A percentile compares a stretch with the other conserved stretches of the same genome.
These are phyloP conservation scores for Rhinophrynus dorsalis DNA, from an alignment of 2,797 vertebrate genomes.

Conservation along the genomic window DNA sequence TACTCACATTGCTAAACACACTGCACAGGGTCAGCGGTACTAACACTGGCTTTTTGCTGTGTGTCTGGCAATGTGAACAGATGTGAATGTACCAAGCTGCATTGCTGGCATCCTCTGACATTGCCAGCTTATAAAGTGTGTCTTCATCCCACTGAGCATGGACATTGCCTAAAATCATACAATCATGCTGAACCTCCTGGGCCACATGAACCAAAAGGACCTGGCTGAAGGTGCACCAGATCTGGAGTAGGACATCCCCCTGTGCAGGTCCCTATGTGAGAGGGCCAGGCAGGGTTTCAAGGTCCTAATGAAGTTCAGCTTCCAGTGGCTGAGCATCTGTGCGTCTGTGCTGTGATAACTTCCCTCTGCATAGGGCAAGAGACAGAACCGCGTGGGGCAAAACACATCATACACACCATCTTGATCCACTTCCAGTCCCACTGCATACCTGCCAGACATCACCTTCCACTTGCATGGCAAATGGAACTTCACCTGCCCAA, in stretches of 20 bases:
- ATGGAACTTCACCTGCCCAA: slow-evolving; percentile 82
- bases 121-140: too few relatives aligned
- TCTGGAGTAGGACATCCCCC: slow-evolving; percentile 86
- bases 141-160: slow-evolving; percentile 85
- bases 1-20: too few relatives aligned
- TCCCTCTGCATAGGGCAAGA: slow-evolving; percentile 77
- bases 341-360: slow-evolving; percentile 78
- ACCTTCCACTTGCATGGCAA: slow-evolving; percentile 65
- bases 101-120: too few relatives aligned
- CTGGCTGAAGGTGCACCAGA: slow-evolving; percentile 86
- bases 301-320: slow-evolving; percentile 85
- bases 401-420: slow-evolving; percentile 80
- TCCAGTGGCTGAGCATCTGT: slow-evolving; percentile 88
- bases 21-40: too few relatives aligned
- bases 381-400: slow-evolving; percentile 87
- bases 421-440: slow-evolving; percentile 73
- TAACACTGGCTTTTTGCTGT: too few relatives aligned
- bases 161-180: slow-evolving; percentile 90
- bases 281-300: slow-evolving; percentile 82
- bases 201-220: slow-evolving; percentile 86
- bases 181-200: slow-evolving; percentile 87
- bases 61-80: too few relatives aligned
- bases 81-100: too few relatives aligned
- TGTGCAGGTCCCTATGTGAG: slow-evolving; percentile 83
- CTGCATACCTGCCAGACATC: slow-evolving; percentile 69